Conservation (phyloP, 2,888 invertebrate genomes). For the Aromia moschata region DNA sequence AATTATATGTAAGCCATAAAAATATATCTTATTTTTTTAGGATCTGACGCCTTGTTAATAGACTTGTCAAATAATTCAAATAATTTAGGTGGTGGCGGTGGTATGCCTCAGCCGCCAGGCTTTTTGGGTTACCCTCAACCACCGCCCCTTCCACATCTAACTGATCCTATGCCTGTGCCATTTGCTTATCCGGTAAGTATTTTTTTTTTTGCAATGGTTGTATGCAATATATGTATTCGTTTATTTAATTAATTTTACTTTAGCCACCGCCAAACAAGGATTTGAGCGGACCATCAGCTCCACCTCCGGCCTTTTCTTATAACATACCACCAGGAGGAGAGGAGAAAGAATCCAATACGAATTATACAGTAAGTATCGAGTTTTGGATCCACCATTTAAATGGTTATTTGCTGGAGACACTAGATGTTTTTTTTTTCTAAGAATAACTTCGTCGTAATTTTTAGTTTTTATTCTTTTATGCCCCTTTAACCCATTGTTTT, state of each 20-base stretch:
- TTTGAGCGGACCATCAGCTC: constrained; percentile 48
- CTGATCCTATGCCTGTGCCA: constrained; percentile 66
- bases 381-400: background rate
- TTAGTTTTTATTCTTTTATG: too few species aligned
- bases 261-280: constrained; percentile 43
- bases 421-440: constrained; percentile 18
- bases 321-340: constrained; percentile 72
- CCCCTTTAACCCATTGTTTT: too few species aligned
- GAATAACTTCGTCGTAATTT: too few species aligned
- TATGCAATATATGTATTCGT: too few species aligned
- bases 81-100: constrained; percentile 65
- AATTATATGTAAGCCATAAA: too few species aligned
- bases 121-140: constrained; percentile 84
- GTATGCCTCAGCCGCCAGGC: constrained; percentile 77
- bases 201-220: too few species aligned
- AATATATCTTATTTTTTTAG: constrained; percentile 41
- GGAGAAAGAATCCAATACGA: constrained; percentile 72
- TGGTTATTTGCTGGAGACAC: constrained; percentile 17
- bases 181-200: constrained; percentile 73
- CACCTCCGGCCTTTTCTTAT: constrained; percentile 68
- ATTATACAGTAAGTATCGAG: constrained; percentile 63
- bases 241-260: too few species aligned
- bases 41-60: constrained; percentile 73
- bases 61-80: constrained; percentile 70
- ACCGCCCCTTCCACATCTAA: constrained; percentile 69